Evolutionary conservation across 2,888 invertebrate genomes (phyloP), one percentile per base, ranked within the genome.

Genomic region (Tryphoninae sp.): DNA sequence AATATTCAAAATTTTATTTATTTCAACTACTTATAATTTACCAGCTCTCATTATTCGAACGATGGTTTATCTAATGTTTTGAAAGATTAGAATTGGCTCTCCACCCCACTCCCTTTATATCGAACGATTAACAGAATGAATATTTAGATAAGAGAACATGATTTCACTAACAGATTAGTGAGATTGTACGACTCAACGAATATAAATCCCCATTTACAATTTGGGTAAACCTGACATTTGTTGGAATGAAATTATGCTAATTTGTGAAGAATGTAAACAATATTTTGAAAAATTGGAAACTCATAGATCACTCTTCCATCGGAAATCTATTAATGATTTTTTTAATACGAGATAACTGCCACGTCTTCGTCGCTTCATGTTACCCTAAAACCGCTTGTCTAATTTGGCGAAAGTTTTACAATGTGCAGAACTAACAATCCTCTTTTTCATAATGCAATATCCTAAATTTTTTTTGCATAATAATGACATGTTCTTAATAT

Each of bases 111-210:
- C 1, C 23, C n/a, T 4, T 33, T 33, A 33, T 33, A 53, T 67
- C 53, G 16, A 33, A 55, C 40, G 19, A 16, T 68, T 45, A 16
- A 40, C 6, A 3, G 19, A n/a, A 55, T 22, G 40, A 68, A 53
- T 55, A 40, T 68, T 40, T 9, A 68, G 68, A 68, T 68, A 68
- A 68, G 40, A 53, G 53, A 68, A 68, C 40, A 23, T 11, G 22
- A 68, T 68, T 68, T 68, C 68, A 19, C 26, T 62, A 13, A 62
- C 62, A 42, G 40, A 16, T 9, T 22, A 58, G 51, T n/a, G n/a
- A 67, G n/a, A 67, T 68, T 49, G 26, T 53, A 26, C 6, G 26
- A 68, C 19, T 68, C 51, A 19, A 45, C 49, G 49, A 42, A 13
- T 13, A 58, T 6, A 16, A 65, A 22, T 23, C 22, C 23, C 2